Evolutionary conservation across 2,888 invertebrate genomes (phyloP), one percentile per base, ranked within the genome.

Genomic region (Sinodicranocentrus sp.): DNA sequence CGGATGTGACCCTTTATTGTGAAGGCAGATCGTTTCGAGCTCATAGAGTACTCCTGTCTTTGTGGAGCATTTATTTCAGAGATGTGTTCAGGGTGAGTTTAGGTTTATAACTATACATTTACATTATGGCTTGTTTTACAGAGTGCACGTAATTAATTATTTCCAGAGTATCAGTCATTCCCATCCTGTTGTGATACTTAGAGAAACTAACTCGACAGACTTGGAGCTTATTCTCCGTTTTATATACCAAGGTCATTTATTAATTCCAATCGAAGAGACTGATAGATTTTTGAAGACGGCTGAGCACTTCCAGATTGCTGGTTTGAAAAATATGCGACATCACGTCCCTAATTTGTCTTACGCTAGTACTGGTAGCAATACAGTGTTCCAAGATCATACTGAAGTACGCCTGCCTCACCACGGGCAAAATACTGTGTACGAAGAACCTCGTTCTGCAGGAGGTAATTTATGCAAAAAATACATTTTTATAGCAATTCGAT

Each of bases 191-290:
- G 80, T 85, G 21, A 83, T 85, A 26, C 19, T 85, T 26, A 52
- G 79, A 44, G 85, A 87, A 21, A 85, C 85, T 39, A 75, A 65
- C 15, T 76, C 84, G 6, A 71, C 73, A 3, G 87, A 87, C 33
- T 54, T 87, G 13, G 85, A 87, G 57, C 61, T 85, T 6, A 87
- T 87, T 10, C 83, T 87, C 0, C 82, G 82, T 2, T 87, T 85
- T 52, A 87, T 87, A 17, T 87, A 87, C 68, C 85, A 87, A 78
- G 87, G 87, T n/a, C 85, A 87, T 54, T 65, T 85, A 3, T 67
- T 84, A 3, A 83, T 85, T 15, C 83, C 84, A 1, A 84, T 80
- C 28, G 85, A 87, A 59, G 85, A 85, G 33, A 79, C 84, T n/a
- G 85, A 85, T 28, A 73, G 85, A 33, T 85, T 87, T 59, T 72